phyloP scores from a whole-genome alignment of 2,888 invertebrate species.

The Helicoverpa assulta region DNA sequence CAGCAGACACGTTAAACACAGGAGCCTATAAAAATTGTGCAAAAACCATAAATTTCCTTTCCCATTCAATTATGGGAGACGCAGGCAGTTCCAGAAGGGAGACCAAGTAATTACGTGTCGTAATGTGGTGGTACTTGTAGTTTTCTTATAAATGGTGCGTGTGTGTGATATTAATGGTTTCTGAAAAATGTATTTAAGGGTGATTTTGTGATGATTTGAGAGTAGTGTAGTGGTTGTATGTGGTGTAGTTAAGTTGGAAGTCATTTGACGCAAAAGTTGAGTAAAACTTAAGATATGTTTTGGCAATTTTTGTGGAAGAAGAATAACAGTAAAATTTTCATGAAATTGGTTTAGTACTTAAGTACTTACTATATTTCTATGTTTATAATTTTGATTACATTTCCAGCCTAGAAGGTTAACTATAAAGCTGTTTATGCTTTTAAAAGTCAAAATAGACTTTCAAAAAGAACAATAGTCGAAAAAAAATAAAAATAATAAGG shows the following conservation, averaged over 20 bases:
- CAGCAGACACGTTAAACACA: slow-evolving; percentile 86
- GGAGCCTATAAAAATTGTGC: slow-evolving; percentile 86
- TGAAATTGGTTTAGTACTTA: too few relatives aligned
- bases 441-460: too few relatives aligned
- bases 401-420: too few relatives aligned
- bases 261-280: too few relatives aligned
- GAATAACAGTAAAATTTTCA: too few relatives aligned
- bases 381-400: too few relatives aligned
- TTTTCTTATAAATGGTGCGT: slow-evolving; percentile 46
- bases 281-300: too few relatives aligned
- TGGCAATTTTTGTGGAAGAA: too few relatives aligned
- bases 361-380: too few relatives aligned
- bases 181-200: neutral
- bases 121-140: slow-evolving; percentile 50
- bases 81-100: slow-evolving; percentile 54
- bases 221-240: too few relatives aligned
- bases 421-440: too few relatives aligned
- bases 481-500: neutral
- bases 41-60: slow-evolving; percentile 84
- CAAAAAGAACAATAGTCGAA: neutral
- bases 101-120: slow-evolving; percentile 54
- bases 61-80: slow-evolving; percentile 81
- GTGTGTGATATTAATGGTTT: slow-evolving; percentile 26
- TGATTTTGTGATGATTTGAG: neutral
- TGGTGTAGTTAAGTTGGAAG: too few relatives aligned